Evolutionary conservation across 2,888 invertebrate genomes (phyloP), one percentile per base, ranked within the genome.

Genomic region (Thymelicus sylvestris): DNA sequence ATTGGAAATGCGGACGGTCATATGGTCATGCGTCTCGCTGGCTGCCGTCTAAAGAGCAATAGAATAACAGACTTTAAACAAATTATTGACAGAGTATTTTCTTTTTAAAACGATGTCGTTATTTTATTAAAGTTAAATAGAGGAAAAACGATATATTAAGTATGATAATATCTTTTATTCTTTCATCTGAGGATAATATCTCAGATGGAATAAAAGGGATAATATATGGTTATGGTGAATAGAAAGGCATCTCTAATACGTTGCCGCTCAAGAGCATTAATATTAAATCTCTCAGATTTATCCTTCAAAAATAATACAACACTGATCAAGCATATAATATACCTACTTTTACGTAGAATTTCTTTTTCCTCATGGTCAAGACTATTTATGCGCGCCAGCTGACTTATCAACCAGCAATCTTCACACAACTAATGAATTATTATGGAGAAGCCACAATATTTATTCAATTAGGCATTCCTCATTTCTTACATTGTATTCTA

Each of bases 381-480:
- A 47, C 52, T 60, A 70, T 65, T 59, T 60, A 70, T 70, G 70
- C 70, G 65, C 50, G 65, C 60, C 70, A 70, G 64, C 60, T 70
- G 39, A 65, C 62, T 71, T 66, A 71, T 71, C 71, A 66, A 66
- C 66, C 62, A 71, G 71, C 66, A 71, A 71, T 71, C 71, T 71
- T 71, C 62, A 64, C 62, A 66, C 71, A 71, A 66, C 62, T 62
- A 71, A 62, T 71, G 71, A 66, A 66, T 71, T 66, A 63, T 71
- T 71, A 61, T 63, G 50, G 38, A 66, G 62, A 62, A 66, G 66
- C 66, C 10, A 66, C 61, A 48, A 57, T 62, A 66, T 71, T 71
- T 71, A 71, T 71, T 71, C 71, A 71, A 71, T 71, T 66, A 71
- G 71, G 57, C 62, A 71, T 71, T 66, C 71, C 66, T 71, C 62